Conservation (phyloP, 2,888 invertebrate species). For the Imbricaverruca yamaguchii region DNA sequence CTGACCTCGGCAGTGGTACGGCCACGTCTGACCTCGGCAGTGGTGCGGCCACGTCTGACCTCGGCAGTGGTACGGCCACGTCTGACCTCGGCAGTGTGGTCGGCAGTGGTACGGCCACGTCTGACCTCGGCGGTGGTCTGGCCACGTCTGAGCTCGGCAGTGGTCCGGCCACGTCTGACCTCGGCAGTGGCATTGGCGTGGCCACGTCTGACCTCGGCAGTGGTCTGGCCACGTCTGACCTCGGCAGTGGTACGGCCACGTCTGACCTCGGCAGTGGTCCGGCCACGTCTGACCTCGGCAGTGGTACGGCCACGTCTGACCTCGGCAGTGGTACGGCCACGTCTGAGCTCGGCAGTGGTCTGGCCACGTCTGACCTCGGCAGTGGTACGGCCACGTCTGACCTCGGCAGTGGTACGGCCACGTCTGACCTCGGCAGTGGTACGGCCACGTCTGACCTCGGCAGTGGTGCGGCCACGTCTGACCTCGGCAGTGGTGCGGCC, state of each 20-base stretch:
- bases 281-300: background rate
- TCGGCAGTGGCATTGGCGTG: background rate
- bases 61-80: background rate
- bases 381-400: no score
- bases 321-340: background rate
- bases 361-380: no score
- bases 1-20: no score
- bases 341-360: no score
- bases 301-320: background rate
- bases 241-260: background rate
- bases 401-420: no score
- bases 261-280: no score
- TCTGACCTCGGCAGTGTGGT: no score
- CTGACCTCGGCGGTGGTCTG: background rate
- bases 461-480: no score
- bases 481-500: no score
- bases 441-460: no score
- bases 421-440: no score
- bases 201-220: background rate
- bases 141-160: background rate
- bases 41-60: background rate
- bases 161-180: background rate
- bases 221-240: background rate
- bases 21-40: no score
- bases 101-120: background rate